Evolutionary conservation across 2,113 vertebrate species (phyloP).

Genomic region (Cyanistes caeruleus): DNA sequence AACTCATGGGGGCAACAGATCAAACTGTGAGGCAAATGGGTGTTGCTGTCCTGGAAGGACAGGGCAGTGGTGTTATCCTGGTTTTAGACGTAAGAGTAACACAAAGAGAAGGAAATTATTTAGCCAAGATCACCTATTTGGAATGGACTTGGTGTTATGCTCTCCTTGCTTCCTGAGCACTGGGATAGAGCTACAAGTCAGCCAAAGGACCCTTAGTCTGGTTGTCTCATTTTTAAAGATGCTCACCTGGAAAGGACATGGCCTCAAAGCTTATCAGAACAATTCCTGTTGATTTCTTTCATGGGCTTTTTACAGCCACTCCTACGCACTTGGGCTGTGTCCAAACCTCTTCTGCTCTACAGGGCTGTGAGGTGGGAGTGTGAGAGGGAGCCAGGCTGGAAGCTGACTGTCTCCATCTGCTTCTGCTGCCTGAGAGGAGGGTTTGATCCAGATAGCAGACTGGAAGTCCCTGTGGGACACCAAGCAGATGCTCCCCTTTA

Average conservation of each 20-base stretch:
- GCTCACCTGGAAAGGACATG: background rate
- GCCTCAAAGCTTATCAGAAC: conserved; percentile 16
- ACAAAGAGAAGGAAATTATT: background rate
- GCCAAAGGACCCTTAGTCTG: background rate
- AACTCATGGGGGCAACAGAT: background rate
- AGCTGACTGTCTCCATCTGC: conserved; percentile 55
- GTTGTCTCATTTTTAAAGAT: background rate
- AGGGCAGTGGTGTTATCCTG: background rate
- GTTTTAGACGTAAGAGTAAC: background rate
- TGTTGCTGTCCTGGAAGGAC: background rate
- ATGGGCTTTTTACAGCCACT: conserved; percentile 25
- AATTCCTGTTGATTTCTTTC: conserved; percentile 14
- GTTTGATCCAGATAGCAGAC: background rate
- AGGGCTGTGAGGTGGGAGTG: conserved; percentile 51
- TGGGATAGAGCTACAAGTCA: background rate
- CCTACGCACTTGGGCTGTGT: background rate
- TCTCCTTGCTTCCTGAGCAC: background rate
- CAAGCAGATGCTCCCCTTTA: conserved; percentile 1
- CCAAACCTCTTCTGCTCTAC: conserved; percentile 29
- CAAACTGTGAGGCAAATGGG: background rate
- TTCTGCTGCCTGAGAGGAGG: conserved; percentile 32
- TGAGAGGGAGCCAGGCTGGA: conserved; percentile 36
- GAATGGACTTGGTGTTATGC: background rate
- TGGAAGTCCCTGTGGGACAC: background rate
- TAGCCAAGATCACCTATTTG: background rate